A percentile compares a stretch with the other conserved stretches of the same genome.
Conservation (phyloP, 2,113 vertebrate species). For the Cavia porcellus region DNA sequence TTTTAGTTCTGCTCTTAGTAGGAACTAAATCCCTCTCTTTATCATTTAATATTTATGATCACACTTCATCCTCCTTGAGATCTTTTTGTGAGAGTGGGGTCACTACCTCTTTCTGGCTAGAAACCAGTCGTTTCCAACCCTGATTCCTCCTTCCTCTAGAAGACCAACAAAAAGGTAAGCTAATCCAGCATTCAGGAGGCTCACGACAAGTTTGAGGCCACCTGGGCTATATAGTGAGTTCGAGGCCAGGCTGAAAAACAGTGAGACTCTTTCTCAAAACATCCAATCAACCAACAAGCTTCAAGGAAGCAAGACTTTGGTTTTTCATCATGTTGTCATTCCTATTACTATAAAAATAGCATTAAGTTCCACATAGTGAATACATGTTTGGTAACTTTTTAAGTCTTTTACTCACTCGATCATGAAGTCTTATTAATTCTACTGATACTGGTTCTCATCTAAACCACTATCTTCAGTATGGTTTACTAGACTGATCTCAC, state of each 20-base stretch:
- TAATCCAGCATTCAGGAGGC: background rate
- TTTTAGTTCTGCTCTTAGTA: background rate
- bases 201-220: background rate
- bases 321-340: background rate
- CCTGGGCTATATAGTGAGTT: background rate
- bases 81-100: background rate
- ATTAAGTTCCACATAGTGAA: background rate
- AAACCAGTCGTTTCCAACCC: background rate
- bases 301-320: background rate
- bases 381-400: conserved; percentile 12
- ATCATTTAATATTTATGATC: conserved; percentile 14
- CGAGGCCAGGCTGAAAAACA: background rate
- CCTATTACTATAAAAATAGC: background rate
- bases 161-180: conserved; percentile 4
- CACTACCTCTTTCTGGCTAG: background rate
- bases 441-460: background rate
- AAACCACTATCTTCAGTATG: background rate
- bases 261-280: background rate
- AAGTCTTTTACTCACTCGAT: background rate
- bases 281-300: background rate
- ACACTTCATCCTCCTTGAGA: background rate
- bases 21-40: conserved; percentile 14
- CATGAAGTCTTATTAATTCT: background rate
- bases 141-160: background rate
- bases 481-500: background rate